Evolutionary conservation across 1,140 invertebrate species (phyloP), one percentile per base, ranked within the genome.

Genomic region (Chlorops oryzae): DNA sequence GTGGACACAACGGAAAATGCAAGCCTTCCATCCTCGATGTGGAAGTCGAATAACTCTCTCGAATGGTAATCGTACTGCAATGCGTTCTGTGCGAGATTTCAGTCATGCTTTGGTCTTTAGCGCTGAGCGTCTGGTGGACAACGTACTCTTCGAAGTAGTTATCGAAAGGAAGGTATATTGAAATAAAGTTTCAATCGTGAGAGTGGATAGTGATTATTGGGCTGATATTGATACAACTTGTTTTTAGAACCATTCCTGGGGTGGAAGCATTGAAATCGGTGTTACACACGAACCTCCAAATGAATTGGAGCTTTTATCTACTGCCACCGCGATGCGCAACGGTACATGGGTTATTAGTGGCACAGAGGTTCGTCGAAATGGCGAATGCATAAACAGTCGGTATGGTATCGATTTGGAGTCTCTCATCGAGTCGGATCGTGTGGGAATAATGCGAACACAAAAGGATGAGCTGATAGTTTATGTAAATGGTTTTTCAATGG

Each of bases 331-430:
- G 59, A 80, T 95, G 53, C 78, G 84, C 24, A 84, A 86, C 64
- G 87, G 86, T 50, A 90, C 90, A 50, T 95, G 92, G 92, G 85
- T 90, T 41, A 87, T 95, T 86, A 88, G 88, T 12, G 88, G 88
- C 3, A 87, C 81, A 49, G 85, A 87, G 35, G 82, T 96, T 43
- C 77, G 93, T 5, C 83, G 88, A 65, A 86, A 96, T 78, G 90
- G 90, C 5, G 78, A 82, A 34, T 80, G 81, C 2, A 70, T 88
- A 25, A 74, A 85, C n/a, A 88, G 94, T 62, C 80, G 83, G 22
- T 96, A 96, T 77, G 91, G 90, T 4, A 80, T 79, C 43, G 84
- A 91, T 76, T 75, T 96, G 39, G 89, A 92, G 54, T 82, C 82
- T 52, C 76, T 96, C 35, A 81, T 80, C 37, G 90, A 94, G 76